Conservation (phyloP, 2,113 vertebrate species). For the Copsychus sechellarum region DNA sequence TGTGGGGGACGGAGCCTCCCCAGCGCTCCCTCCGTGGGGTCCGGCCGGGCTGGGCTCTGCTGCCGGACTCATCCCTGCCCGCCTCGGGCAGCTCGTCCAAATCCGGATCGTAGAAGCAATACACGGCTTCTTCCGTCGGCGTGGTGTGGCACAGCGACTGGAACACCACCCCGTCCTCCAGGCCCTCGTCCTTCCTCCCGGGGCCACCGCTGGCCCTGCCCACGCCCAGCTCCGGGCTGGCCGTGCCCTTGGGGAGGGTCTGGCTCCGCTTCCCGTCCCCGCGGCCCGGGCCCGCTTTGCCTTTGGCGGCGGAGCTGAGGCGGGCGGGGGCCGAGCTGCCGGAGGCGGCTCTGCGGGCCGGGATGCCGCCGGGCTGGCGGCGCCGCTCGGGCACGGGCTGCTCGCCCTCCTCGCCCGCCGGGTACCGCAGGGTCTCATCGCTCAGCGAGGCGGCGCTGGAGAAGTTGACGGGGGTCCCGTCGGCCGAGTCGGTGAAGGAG, state of each 20-base stretch:
- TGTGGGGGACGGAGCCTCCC: slow-evolving; percentile 11
- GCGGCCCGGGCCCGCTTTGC: not conserved
- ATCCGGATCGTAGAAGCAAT: slow-evolving; percentile 81
- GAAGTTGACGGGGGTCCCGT: slow-evolving; percentile 90
- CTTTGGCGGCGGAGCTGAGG: not conserved
- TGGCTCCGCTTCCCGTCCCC: slow-evolving; percentile 57
- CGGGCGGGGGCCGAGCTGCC: slow-evolving; percentile 25
- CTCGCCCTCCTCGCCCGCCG: slow-evolving; percentile 71
- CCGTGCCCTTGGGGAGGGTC: not conserved
- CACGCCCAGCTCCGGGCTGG: slow-evolving; percentile 36
- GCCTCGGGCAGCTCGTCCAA: slow-evolving; percentile 52
- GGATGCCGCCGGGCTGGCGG: not conserved
- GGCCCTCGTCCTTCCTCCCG: not conserved
- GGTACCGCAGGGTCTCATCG: slow-evolving; percentile 89
- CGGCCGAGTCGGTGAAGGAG: slow-evolving; percentile 87
- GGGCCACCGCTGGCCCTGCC: not conserved
- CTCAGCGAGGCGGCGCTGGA: slow-evolving; percentile 91
- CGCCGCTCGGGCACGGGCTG: slow-evolving; percentile 29
- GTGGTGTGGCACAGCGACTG: slow-evolving; percentile 83
- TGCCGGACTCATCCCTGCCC: not conserved
- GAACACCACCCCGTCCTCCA: slow-evolving; percentile 55
- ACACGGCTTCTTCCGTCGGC: slow-evolving; percentile 82
- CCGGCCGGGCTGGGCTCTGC: not conserved
- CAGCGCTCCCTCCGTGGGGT: slow-evolving; percentile 61
- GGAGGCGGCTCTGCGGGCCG: not conserved